Base-by-base conservation (phyloP, 2,797 vertebrate species). In the Psittacula derbiana region DNA sequence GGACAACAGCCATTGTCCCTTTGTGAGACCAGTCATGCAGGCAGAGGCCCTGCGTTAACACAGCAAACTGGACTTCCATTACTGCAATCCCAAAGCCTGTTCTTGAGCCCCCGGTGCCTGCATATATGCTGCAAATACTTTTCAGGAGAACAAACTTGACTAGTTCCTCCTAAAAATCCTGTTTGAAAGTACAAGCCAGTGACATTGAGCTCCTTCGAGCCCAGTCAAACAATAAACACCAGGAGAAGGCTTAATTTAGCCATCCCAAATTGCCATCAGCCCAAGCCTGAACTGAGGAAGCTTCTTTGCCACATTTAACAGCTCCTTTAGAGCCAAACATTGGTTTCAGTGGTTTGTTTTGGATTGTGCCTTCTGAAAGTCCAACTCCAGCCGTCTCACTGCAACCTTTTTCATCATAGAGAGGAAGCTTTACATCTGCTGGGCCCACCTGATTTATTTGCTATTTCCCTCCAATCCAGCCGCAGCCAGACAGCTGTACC, bases 341-440 rank as follows among this genome's bases (percentile, higher is more conserved):
- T 65, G 93, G 75, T 82, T 83, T 92, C 61, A 88, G 92, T 71
- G 81, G 88, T 79, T 95, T 86, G n/a, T 57, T 30, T 17, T 82
- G 46, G 58, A n/a, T 38, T 80, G 33, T 0, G 1, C 33, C 21
- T 90, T 69, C 55, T 90, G 62, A 76, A 92, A 67, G 40, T 40
- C 23, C 38, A 57, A 21, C 62, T 81, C 46, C 21, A 90, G 44
- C 27, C 78, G 38, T n/a, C 36, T 80, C 69, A 72, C 50, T 87
- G 70, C 33, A 80, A 49, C 43, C 2, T 10, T 78, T 80, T 81
- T 62, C 33, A 49, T 90, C 38, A 61, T 7, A 74, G 66, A 93
- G n/a, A 78, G 17, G 8, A 76, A 76, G 20, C 16, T 90, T 71
- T 85, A 16, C 80, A 46, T 14, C 21, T 1, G 2, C 27, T 86